Conservation (phyloP, 1,140 invertebrate species). For the Pararge aegeria region DNA sequence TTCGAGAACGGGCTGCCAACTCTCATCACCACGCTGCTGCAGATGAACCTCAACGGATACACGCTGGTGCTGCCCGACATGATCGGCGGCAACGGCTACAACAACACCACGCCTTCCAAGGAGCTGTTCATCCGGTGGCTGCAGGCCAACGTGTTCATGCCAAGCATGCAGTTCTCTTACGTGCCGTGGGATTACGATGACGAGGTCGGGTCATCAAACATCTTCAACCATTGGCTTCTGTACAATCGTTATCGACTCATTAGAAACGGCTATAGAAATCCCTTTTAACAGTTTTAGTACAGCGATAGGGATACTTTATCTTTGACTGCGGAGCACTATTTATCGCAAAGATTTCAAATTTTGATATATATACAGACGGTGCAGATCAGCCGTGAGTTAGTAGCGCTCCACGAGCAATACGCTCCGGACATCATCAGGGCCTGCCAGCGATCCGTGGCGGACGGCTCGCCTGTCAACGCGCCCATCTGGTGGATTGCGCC, state of each 20-base stretch:
- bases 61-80: constrained; percentile 93
- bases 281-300: no score
- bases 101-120: constrained; percentile 81
- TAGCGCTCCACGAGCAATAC: constrained; percentile 84
- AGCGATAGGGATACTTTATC: no score
- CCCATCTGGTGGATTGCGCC: constrained; percentile 95
- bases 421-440: constrained; percentile 82
- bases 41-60: constrained; percentile 92
- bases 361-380: constrained; percentile 73
- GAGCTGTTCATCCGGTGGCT: constrained; percentile 94
- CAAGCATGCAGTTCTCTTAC: constrained; percentile 92
- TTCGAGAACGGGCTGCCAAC: constrained; percentile 88
- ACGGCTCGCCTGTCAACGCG: constrained; percentile 87
- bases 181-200: constrained; percentile 92
- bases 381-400: constrained; percentile 83
- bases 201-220: constrained; percentile 70
- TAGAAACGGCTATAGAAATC: no score
- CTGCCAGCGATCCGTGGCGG: constrained; percentile 80
- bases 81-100: constrained; percentile 94
- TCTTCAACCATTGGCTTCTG: no score
- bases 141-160: constrained; percentile 93
- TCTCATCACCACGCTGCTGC: constrained; percentile 89
- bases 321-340: no score
- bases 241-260: no score
- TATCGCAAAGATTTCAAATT: no score